Evolutionary conservation across 2,888 invertebrate species (phyloP), one percentile per base, ranked within the genome.

Genomic region (Slavum lentiscoides): DNA sequence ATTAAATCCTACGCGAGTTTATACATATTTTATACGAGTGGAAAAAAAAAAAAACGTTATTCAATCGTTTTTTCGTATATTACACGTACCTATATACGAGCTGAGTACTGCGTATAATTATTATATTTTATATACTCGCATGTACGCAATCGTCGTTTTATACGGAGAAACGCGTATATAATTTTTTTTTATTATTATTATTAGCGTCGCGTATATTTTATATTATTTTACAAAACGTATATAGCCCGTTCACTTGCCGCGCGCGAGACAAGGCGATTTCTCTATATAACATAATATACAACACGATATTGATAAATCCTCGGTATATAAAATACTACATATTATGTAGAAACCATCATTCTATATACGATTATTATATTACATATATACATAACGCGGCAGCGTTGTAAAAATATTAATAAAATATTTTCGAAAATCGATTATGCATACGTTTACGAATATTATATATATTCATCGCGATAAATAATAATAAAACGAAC

Each of bases 41-140:
- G 62, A 21, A 21, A 21, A 66, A 23, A 43, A 17, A 72, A 43
- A 39, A 62, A 74, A 64, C 37, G 37, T 66, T 67, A 75, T 74
- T 75, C 67, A 39, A 75, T 58, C 21, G 58, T 58, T 75, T 75
- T 75, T 66, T 21, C 30, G 30, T 30, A 30, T 30, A 30, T 30
- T 30, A 30, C 30, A 4, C 4, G 4, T 30, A 30, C 4, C 1
- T 30, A 2, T 30, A 30, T 30, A 30, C 30, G 30, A 30, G 30
- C n/a, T n/a, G n/a, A 30, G 43, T 67, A 67, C 5, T 13, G 43
- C 39, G 39, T 67, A 30, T 30, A 59, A 75, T 75, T 43, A 67
- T 67, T 58, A 67, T 55, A 17, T 66, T 21, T 64, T 37, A 55
- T 66, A 19, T 8, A 11, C n/a, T n/a, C n/a, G n/a, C 30, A 30